phyloP scores from a whole-genome alignment of 2,888 invertebrate genomes.

The Pristionchus arcanus region DNA sequence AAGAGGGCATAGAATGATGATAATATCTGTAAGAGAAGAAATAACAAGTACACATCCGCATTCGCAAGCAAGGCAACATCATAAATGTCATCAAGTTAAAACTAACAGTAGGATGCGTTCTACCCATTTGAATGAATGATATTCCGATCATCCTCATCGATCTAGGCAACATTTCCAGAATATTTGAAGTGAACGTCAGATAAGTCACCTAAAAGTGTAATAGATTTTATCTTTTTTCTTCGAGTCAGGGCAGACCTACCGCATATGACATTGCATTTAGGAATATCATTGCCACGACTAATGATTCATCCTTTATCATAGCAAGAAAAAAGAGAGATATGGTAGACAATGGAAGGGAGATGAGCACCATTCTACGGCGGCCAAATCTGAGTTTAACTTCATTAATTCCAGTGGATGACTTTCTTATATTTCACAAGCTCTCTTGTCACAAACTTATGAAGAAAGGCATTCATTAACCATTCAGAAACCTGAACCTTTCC shows the following conservation, averaged over 20 bases:
- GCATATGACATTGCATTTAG: neutral
- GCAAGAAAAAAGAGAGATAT: neutral
- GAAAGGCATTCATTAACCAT: too few relatives aligned
- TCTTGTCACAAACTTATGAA: too few relatives aligned
- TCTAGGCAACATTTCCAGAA: neutral
- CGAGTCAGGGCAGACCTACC: neutral
- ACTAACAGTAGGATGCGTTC: neutral
- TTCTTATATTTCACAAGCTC: neutral
- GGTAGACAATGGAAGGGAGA: constrained; percentile 5
- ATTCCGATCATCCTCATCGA: neutral
- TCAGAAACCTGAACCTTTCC: neutral
- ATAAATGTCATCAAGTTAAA: neutral
- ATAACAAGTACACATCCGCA: neutral
- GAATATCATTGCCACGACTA: neutral
- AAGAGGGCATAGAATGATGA: neutral
- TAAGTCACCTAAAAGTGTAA: neutral
- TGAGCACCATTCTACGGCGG: constrained; percentile 11
- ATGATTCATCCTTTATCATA: neutral
- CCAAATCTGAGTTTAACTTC: neutral
- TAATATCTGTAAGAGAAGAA: neutral
- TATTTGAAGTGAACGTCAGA: neutral
- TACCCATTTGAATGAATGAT: neutral
- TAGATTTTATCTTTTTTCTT: neutral
- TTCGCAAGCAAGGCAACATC: neutral
- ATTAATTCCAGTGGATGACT: neutral